Evolutionary conservation across 2,888 invertebrate species (phyloP), one percentile per base, ranked within the genome.

Genomic region (Megamerina dolium): DNA sequence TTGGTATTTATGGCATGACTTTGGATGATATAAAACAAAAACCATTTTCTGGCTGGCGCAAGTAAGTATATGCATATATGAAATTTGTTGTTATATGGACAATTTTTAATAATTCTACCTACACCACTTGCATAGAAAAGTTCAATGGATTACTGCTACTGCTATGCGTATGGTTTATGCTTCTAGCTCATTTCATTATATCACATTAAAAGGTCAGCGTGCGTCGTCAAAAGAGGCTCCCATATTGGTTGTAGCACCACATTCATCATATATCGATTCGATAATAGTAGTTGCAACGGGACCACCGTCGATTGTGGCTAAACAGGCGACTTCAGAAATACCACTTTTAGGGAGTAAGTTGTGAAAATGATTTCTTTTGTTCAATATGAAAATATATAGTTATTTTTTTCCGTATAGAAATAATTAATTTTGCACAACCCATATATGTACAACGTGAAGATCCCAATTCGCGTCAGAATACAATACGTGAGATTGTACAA

Each of bases 371-470:
- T 17, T 34, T 13, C n/a, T 30, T 19, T 29, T 26, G 38, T 40
- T 23, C 10, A 23, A 23, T 8, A 23, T 23, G 8, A 23, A 23
- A 23, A 8, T 23, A 8, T 23, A 23, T 23, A 23, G 6, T 6
- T 23, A 23, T 8, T 23, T 23, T 8, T 23, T 23, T 23, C 10
- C n/a, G n/a, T n/a, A n/a, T 74, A 88, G 93, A 88, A 66, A 74
- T 95, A 37, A 91, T 94, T 53, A 87, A 89, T 72, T 93, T 88
- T 71, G 91, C 92, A 0, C 95, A 96, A 70, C 94, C 96, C 0
- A 88, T 96, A 35, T 92, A 92, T 66, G 95, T 96, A 29, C 85
- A 87, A 79, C 75, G 95, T 41, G 93, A 94, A 61, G 93, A 93
- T 74, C 89, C 91, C 0, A 84, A 92, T 68, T 94, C 95, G 0